Evolutionary conservation across 2,888 invertebrate genomes (phyloP).

Genomic region (Geophilus truncorum): DNA sequence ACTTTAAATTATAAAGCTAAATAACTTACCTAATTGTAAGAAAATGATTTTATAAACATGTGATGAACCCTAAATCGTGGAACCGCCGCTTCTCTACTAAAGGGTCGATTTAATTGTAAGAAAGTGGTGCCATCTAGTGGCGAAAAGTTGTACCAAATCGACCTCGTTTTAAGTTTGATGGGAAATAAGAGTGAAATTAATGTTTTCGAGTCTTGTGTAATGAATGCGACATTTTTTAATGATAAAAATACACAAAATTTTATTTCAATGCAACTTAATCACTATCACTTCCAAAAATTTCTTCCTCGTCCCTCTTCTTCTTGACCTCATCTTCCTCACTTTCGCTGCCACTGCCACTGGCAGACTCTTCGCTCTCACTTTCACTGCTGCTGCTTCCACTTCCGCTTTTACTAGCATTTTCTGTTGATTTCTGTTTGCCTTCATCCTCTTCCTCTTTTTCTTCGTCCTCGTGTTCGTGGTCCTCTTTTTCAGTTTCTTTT

Average conservation of each 20-base stretch:
- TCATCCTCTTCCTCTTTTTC: constrained; percentile 45
- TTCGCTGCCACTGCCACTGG: constrained; percentile 40
- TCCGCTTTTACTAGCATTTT: constrained; percentile 47
- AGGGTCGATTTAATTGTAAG: neutral
- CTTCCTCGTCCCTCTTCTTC: constrained; percentile 40
- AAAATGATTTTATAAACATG: no score
- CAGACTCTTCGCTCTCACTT: constrained; percentile 38
- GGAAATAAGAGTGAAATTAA: no score
- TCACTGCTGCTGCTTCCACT: constrained; percentile 44
- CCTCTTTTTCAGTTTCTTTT: constrained; percentile 55
- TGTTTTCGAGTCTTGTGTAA: neutral
- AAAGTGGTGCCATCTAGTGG: neutral
- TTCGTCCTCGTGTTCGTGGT: constrained; percentile 39
- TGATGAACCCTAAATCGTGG: no score
- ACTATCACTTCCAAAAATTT: constrained; percentile 42
- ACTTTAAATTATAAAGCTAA: no score
- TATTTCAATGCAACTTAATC: constrained; percentile 35
- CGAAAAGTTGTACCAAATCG: no score
- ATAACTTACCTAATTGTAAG: neutral
- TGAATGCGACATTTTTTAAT: neutral
- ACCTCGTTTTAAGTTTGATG: no score
- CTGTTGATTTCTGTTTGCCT: constrained; percentile 36
- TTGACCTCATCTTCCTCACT: constrained; percentile 39
- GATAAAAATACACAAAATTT: neutral
- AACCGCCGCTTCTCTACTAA: neutral